Percentiles rank a stretch among this genome's conserved stretches.
Evolutionary conservation across 2,888 invertebrate species (phyloP).

Genomic region (Barypeithes pellucidus): DNA sequence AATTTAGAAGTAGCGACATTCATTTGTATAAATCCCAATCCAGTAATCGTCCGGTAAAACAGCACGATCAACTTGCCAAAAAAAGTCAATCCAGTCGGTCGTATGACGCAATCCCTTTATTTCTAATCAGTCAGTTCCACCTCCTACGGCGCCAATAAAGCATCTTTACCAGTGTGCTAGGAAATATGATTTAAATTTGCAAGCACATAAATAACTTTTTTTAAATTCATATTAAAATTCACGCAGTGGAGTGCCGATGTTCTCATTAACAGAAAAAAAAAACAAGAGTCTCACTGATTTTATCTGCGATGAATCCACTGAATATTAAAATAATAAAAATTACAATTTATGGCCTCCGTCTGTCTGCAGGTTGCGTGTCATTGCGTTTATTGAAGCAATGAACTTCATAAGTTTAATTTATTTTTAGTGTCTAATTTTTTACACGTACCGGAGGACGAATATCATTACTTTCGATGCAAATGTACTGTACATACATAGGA

Average conservation of each 20-base stretch:
- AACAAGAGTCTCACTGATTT: constrained; percentile 40
- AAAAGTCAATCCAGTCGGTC: too few species aligned
- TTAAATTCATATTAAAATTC: constrained; percentile 41
- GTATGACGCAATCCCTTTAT: too few species aligned
- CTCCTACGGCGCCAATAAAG: background rate
- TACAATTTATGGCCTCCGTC: constrained; percentile 47
- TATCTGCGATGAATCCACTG: constrained; percentile 34
- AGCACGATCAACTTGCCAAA: too few species aligned
- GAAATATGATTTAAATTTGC: constrained; percentile 1
- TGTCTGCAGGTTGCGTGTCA: constrained; percentile 51
- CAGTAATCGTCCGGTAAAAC: too few species aligned
- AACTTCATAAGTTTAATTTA: constrained; percentile 39
- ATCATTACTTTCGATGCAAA: too few species aligned
- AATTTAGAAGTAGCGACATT: background rate
- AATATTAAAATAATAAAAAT: constrained; percentile 49
- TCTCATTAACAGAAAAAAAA: constrained; percentile 42
- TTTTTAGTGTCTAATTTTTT: constrained; percentile 26
- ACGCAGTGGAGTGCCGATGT: constrained; percentile 40
- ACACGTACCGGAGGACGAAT: too few species aligned
- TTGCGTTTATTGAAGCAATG: constrained; percentile 47
- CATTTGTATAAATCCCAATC: too few species aligned
- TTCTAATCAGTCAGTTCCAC: background rate
- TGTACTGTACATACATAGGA: too few species aligned
- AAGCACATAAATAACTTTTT: background rate
- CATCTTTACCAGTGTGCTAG: background rate